phyloP scores from a whole-genome alignment of 2,113 vertebrate genomes.

The Pomatostomus ruficeps region DNA sequence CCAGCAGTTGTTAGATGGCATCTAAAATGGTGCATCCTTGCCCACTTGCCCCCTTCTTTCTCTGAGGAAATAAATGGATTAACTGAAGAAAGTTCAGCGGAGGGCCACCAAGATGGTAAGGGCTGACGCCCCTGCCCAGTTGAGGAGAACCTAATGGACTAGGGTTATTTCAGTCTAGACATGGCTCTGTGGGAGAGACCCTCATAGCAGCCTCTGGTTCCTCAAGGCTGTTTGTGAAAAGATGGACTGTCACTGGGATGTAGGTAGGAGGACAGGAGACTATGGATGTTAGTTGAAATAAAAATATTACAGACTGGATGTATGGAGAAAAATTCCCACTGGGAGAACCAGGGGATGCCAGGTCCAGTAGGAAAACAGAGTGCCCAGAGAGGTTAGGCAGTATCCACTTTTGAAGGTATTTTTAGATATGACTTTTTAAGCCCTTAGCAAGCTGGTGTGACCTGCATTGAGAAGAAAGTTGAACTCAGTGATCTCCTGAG shows the following conservation, averaged over 20 bases:
- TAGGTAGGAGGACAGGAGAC: neutral
- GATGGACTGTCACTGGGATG: neutral
- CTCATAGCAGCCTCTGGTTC: neutral
- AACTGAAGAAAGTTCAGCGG: neutral
- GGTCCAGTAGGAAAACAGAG: neutral
- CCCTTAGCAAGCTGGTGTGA: neutral
- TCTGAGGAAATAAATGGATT: neutral
- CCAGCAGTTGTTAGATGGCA: neutral
- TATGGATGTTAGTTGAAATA: fast-evolving
- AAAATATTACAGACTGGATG: neutral
- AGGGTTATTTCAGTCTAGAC: neutral
- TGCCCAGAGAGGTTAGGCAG: neutral
- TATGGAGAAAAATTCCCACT: neutral
- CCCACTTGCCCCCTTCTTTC: fast-evolving
- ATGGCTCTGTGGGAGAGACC: neutral
- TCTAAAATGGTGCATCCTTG: neutral
- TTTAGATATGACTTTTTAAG: neutral
- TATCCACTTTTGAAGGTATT: neutral
- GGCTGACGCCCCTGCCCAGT: neutral
- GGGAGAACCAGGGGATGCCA: no score
- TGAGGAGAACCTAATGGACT: neutral
- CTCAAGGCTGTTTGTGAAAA: neutral
- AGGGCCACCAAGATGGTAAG: neutral
- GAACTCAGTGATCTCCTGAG: neutral
- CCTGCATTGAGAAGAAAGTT: neutral